phyloP scores from a whole-genome alignment of 2,113 vertebrate genomes.

The Gorsachius goisagi region DNA sequence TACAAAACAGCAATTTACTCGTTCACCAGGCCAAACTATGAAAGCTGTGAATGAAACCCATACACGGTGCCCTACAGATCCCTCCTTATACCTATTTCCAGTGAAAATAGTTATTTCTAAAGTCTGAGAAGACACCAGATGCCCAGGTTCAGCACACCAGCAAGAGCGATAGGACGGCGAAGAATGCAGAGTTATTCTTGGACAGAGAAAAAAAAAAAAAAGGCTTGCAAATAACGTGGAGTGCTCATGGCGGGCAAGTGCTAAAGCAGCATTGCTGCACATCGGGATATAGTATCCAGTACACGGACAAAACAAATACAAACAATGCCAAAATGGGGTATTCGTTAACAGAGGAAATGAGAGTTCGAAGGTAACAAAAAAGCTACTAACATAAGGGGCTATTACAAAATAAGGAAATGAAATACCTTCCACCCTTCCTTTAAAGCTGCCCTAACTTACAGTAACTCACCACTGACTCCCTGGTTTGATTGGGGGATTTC shows the following conservation, averaged over 20 bases:
- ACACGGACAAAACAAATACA: background rate
- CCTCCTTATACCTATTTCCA: background rate
- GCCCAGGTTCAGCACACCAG: background rate
- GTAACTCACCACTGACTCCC: background rate
- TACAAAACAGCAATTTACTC: constrained; percentile 9
- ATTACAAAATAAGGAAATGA: constrained; percentile 36
- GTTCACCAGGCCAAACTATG: background rate
- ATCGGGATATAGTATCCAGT: background rate
- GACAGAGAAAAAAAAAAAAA: accelerated
- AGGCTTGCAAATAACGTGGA: background rate
- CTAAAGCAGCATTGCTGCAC: background rate
- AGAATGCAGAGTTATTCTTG: background rate
- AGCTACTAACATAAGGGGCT: constrained; percentile 4
- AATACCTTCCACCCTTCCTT: constrained; percentile 48
- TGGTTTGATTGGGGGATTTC: background rate
- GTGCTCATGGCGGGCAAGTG: background rate
- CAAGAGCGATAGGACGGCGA: background rate
- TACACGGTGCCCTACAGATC: background rate
- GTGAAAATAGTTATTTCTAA: background rate
- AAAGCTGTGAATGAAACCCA: background rate
- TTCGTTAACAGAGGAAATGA: constrained; percentile 35
- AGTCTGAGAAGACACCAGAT: background rate
- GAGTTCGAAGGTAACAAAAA: constrained; percentile 40
- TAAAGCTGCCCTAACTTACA: constrained; percentile 24
- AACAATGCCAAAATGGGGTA: background rate